phyloP scores from a whole-genome alignment of 2,797 vertebrate genomes.

The Staurois parvus region DNA sequence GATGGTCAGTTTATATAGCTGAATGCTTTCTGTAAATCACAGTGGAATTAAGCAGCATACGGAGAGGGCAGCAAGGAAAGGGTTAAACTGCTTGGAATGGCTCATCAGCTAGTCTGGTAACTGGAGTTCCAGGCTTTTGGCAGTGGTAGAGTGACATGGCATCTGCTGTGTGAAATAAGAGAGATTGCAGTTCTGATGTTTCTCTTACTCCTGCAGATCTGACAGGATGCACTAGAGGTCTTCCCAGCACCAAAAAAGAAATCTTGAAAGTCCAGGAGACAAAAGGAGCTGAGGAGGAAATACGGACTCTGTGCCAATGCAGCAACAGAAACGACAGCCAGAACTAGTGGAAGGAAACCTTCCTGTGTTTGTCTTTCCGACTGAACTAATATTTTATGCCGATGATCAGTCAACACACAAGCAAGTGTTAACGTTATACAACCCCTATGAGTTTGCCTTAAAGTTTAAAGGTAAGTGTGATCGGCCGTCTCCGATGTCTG shows the following conservation, averaged over 20 bases:
- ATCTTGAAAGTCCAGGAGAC: slow-evolving; percentile 76
- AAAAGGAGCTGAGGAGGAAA: slow-evolving; percentile 78
- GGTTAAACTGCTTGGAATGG: background rate
- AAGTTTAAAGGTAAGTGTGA: slow-evolving; percentile 97
- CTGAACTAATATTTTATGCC: slow-evolving; percentile 97
- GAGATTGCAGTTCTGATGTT: slow-evolving; percentile 38
- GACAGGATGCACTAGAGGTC: slow-evolving; percentile 81
- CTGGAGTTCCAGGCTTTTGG: background rate
- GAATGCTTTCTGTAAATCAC: background rate
- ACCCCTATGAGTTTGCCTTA: slow-evolving; percentile 98
- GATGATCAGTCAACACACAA: slow-evolving; percentile 98
- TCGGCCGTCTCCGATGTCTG: background rate
- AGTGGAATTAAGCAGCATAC: background rate
- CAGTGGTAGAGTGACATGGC: background rate
- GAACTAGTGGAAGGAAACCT: slow-evolving; percentile 99
- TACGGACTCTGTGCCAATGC: slow-evolving; percentile 91
- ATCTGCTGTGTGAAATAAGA: background rate
- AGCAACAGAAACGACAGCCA: slow-evolving; percentile 95
- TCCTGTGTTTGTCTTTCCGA: slow-evolving; percentile 99
- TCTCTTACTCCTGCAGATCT: slow-evolving; percentile 69
- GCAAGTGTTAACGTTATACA: slow-evolving; percentile 99
- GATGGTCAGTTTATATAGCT: background rate
- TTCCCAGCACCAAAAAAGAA: slow-evolving; percentile 76
- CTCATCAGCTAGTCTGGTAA: background rate
- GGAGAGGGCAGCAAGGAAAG: background rate